These are phyloP conservation scores for Drosophila asahinai DNA, from an alignment of 1,140 invertebrate species.

Conservation along the genomic window DNA sequence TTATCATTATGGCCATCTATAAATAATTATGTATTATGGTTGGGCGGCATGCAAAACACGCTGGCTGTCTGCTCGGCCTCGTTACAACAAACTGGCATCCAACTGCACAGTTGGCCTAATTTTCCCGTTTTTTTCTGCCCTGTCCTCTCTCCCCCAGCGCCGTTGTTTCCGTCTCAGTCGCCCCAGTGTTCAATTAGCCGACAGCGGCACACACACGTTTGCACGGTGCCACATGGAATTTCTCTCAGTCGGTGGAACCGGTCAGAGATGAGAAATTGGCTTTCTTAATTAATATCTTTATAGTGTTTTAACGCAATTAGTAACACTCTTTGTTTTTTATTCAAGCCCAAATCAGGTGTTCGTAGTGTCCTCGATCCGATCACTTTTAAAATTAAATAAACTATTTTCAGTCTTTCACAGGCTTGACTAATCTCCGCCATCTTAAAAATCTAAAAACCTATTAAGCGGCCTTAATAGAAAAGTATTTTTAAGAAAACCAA, in stretches of 20 bases:
- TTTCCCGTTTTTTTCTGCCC: constrained; percentile 46
- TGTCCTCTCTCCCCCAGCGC: constrained; percentile 44
- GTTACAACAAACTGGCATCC: constrained; percentile 63
- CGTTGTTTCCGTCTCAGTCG: constrained; percentile 20
- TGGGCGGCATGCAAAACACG: constrained; percentile 68
- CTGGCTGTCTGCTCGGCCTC: constrained; percentile 65
- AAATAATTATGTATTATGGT: constrained; percentile 72
- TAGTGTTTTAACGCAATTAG: not conserved
- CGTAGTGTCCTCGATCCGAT: too few relatives aligned
- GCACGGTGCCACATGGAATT: constrained; percentile 62
- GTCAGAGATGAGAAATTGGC: constrained; percentile 32
- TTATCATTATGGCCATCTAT: constrained; percentile 62
- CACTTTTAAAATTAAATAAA: too few relatives aligned
- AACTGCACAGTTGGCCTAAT: constrained; percentile 80
- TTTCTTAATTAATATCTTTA: constrained; percentile 2
- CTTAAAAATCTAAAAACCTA: not conserved
- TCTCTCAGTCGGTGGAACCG: constrained; percentile 54
- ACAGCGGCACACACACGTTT: constrained; percentile 17
- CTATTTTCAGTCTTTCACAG: too few relatives aligned
- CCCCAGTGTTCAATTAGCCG: constrained; percentile 71
- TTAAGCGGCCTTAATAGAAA: too few relatives aligned
- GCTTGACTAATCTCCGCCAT: too few relatives aligned
- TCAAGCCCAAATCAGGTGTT: too few relatives aligned
- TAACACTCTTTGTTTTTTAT: not conserved
- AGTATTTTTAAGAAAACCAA: not conserved